Evolutionary conservation across 2,888 invertebrate species (phyloP).

Genomic region (Ethmia dodecea): DNA sequence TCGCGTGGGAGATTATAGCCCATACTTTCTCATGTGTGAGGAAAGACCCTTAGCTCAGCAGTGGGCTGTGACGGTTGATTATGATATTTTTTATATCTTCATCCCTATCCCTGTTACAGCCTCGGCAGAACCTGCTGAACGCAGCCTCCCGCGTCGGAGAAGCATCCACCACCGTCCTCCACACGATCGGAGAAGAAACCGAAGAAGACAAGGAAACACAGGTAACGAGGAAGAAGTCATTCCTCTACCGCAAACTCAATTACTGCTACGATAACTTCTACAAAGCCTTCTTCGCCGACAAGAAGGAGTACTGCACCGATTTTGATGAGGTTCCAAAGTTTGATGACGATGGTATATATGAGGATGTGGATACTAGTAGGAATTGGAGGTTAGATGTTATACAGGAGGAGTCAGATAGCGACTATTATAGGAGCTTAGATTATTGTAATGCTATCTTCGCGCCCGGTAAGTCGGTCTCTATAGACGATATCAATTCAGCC

Average conservation of each 20-base stretch:
- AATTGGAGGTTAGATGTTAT: constrained; percentile 62
- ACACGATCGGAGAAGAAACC: constrained; percentile 95
- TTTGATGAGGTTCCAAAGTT: constrained; percentile 42
- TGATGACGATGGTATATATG: constrained; percentile 58
- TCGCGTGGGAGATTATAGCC: too few species aligned
- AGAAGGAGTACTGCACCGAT: constrained; percentile 43
- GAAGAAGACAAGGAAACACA: constrained; percentile 88
- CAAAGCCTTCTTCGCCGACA: constrained; percentile 57
- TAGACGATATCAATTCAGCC: constrained; percentile 28
- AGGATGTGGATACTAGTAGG: constrained; percentile 51
- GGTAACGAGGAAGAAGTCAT: constrained; percentile 62
- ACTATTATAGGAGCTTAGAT: constrained; percentile 66
- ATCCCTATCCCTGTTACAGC: too few species aligned
- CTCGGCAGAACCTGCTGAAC: constrained; percentile 93
- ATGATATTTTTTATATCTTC: too few species aligned
- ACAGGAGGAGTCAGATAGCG: constrained; percentile 68
- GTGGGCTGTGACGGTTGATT: too few species aligned
- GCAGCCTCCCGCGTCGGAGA: constrained; percentile 98
- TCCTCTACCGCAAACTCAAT: constrained; percentile 63
- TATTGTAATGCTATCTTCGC: constrained; percentile 51
- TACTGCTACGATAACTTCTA: constrained; percentile 72
- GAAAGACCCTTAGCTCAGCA: too few species aligned
- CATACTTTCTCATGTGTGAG: too few species aligned
- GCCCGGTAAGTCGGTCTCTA: constrained; percentile 19
- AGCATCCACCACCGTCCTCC: constrained; percentile 94